A percentile compares a stretch with the other conserved stretches of the same genome.
Evolutionary conservation across 2,113 vertebrate genomes (phyloP).

Genomic region (Anolis sagrei): DNA sequence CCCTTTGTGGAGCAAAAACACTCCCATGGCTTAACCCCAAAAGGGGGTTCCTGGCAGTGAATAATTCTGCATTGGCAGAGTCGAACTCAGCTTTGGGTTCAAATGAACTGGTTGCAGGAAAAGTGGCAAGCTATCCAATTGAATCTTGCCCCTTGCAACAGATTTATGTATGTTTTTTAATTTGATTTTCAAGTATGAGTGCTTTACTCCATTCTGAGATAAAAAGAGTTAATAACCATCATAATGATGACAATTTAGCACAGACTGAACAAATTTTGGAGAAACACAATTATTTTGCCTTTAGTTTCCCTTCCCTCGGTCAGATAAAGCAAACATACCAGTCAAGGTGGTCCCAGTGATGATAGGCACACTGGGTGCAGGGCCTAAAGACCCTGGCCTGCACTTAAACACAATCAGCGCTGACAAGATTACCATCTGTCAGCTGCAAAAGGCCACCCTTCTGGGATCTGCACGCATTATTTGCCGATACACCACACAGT

Average conservation of each 20-base stretch:
- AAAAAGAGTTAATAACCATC: too few species aligned
- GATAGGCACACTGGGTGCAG: too few species aligned
- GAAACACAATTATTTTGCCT: neutral
- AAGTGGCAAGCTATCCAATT: neutral
- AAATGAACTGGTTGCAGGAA: neutral
- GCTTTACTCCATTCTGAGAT: too few species aligned
- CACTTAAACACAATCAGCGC: too few species aligned
- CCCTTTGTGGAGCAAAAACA: constrained; percentile 82
- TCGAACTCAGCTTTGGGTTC: neutral
- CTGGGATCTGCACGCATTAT: too few species aligned
- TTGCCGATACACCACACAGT: too few species aligned
- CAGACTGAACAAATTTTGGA: neutral
- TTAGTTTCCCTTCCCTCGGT: neutral
- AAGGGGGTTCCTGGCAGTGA: neutral
- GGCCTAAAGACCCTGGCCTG: too few species aligned
- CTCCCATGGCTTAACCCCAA: constrained; percentile 62
- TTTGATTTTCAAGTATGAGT: too few species aligned
- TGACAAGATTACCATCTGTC: too few species aligned
- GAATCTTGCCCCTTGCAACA: neutral
- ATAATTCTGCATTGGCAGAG: neutral
- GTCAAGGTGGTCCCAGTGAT: too few species aligned
- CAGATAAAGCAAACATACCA: neutral
- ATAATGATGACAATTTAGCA: neutral
- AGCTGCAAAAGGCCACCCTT: too few species aligned
- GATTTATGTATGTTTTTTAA: too few species aligned